A percentile compares a stretch with the other conserved stretches of the same genome.
Evolutionary conservation across 1,140 invertebrate species (phyloP).

Genomic region (Drosophila kanapiae): DNA sequence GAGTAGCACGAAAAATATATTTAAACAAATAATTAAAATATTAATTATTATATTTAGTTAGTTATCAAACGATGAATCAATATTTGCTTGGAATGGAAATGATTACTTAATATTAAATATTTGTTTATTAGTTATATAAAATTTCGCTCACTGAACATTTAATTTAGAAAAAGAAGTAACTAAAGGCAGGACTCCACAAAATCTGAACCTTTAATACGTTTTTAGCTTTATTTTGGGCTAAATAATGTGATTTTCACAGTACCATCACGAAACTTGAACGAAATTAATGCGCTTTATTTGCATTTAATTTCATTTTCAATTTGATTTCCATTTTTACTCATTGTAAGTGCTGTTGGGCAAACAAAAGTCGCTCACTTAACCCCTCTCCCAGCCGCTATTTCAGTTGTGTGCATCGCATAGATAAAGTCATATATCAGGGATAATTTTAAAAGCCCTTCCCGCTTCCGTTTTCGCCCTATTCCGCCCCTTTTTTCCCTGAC

Average conservation of each 20-base stretch:
- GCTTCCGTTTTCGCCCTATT: neutral
- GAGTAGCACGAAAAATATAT: neutral
- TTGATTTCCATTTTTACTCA: slow-evolving; percentile 44
- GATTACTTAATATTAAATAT: too few species aligned
- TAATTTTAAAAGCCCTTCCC: slow-evolving; percentile 59
- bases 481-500: neutral
- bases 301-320: slow-evolving; percentile 43
- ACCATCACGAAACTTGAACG: slow-evolving; percentile 9
- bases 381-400: neutral
- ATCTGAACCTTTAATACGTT: slow-evolving; percentile 1
- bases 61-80: too few species aligned
- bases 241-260: slow-evolving; percentile 1
- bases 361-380: slow-evolving; percentile 49
- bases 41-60: too few species aligned
- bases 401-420: slow-evolving; percentile 67
- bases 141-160: too few species aligned
- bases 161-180: too few species aligned
- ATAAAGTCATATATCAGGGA: slow-evolving; percentile 80
- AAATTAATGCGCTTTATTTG: slow-evolving; percentile 37
- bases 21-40: too few species aligned
- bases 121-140: too few species aligned
- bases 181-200: neutral
- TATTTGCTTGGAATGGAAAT: too few species aligned
- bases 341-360: slow-evolving; percentile 49
- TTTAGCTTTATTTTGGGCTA: neutral